Base-by-base conservation (phyloP, 2,113 vertebrate species). In the Sorex araneus region DNA sequence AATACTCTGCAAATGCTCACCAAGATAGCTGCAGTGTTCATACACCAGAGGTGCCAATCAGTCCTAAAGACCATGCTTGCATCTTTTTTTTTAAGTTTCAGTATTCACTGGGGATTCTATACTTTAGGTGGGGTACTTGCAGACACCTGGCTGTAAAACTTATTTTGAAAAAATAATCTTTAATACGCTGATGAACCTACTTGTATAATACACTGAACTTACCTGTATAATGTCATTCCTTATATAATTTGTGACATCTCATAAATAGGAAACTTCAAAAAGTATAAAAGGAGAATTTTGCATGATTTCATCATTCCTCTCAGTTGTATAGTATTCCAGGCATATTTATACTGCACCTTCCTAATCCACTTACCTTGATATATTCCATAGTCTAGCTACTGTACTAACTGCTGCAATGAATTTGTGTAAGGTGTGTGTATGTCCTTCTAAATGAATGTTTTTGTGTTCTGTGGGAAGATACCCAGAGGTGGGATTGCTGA, bases 151-250 rank as follows among this genome's bases (percentile, higher is more conserved):
- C 19, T 19, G 40, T 57, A 84, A 63, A 87, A 70, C 40, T 82
- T 67, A 75, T 30, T 79, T 69, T 79, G 36, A 75, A 93, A 43
- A 57, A 73, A 91, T 8, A 83, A 57, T 63, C 79, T n/a, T 88
- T n/a, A 36, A 12, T 84, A 73, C 19, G 3, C 27, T 63, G 30
- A 40, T 84, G 76, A 91, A 64, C 45, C 69, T 21, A 66, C 30
- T 21, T 21, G 13, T 13, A 10, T 43, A 54, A 12, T 84, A 67
- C 16, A 4, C 27, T 63, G 76, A 91, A 64, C 45, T 75, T 21
- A 66, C 27, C 27, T 21, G 13, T 71, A 75, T 32, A 54, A 10
- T 75, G 21, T 50, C 83, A 50, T 74, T 30, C 10, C 30, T 75
- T 34, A 50, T 12, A 43, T 16, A 84, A 77, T 54, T 6, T 84